Evolutionary conservation across 1,140 invertebrate species (phyloP), one percentile per base, ranked within the genome.

Genomic region (Lepidurus arcticus): DNA sequence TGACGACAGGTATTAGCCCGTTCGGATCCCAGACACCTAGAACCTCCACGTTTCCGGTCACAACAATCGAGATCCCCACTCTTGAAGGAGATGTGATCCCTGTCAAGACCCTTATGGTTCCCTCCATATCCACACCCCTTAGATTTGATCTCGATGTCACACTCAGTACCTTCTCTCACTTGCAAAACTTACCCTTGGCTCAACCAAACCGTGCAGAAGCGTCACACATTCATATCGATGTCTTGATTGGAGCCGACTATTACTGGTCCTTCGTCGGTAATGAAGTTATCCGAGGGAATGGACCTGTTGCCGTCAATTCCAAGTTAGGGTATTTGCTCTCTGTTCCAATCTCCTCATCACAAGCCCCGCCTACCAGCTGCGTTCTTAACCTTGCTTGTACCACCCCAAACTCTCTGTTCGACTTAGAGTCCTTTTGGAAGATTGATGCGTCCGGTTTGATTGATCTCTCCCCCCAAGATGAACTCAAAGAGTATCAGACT

Each of bases 141-240:
- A 47, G 45, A 47, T 47, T 47, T 47, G 45, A 47, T 47, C 45
- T 47, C 45, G 45, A 16, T 47, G 45, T 47, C 45, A 1, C 45
- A 47, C 45, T 47, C 45, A 47, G 45, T 47, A 47, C 45, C 45
- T 43, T 76, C 7, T 21, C 75, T 24, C 75, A 76, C 44, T 44
- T 76, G 42, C 42, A 76, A n/a, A 76, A 76, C 16, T 6, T 76
- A 24, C 75, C 16, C 42, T 44, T 76, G 5, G 75, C 75, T 24
- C 75, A 76, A 11, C 75, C 75, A 11, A n/a, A 13, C n/a, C 45
- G 2, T 47, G 9, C n/a, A n/a, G 16, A 24, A 11, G 44, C 9
- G 9, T 76, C 75, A 7, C 0, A 21, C 1, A 44, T 76, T n/a
- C n/a, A 43, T 0, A n/a, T 76, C 16, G 75, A 76, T 21, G 1